phyloP scores from a whole-genome alignment of 2,888 invertebrate genomes.

The Cosmia pyralina region DNA sequence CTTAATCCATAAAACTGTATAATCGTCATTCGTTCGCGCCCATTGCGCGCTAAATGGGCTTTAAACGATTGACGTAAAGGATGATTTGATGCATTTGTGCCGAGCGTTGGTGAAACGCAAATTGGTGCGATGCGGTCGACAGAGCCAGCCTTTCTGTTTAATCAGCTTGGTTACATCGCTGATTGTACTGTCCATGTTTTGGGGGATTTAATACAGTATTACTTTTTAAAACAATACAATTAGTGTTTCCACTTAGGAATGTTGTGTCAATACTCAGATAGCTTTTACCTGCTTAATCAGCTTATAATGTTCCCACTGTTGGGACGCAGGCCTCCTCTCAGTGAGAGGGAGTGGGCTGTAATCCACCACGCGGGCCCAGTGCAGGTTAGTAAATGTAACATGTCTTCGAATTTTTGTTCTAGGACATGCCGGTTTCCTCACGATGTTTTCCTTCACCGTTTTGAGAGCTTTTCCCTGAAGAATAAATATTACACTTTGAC shows the following conservation, averaged over 20 bases:
- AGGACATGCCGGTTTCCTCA: too few species aligned
- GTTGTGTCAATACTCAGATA: neutral
- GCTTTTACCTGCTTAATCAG: neutral
- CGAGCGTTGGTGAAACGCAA: constrained; percentile 62
- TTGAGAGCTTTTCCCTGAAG: neutral
- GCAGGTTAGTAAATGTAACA: too few species aligned
- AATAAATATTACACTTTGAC: neutral
- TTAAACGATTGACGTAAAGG: constrained; percentile 67
- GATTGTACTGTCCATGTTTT: constrained; percentile 53
- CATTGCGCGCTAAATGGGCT: constrained; percentile 65
- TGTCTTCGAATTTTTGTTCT: too few species aligned
- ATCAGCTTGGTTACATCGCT: constrained; percentile 63
- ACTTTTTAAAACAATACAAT: neutral
- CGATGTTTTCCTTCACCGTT: too few species aligned
- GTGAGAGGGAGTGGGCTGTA: too few species aligned
- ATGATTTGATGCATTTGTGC: constrained; percentile 67
- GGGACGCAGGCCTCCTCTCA: too few species aligned
- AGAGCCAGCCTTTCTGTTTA: constrained; percentile 60
- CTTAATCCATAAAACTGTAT: constrained; percentile 61
- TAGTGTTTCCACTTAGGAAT: neutral
- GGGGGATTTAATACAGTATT: constrained; percentile 13
- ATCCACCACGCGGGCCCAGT: too few species aligned
- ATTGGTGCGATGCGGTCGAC: constrained; percentile 66
- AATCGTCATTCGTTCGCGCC: constrained; percentile 64
- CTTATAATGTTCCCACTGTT: too few species aligned